Conservation (phyloP, 2,113 vertebrate genomes). For the Dasyurus viverrinus region DNA sequence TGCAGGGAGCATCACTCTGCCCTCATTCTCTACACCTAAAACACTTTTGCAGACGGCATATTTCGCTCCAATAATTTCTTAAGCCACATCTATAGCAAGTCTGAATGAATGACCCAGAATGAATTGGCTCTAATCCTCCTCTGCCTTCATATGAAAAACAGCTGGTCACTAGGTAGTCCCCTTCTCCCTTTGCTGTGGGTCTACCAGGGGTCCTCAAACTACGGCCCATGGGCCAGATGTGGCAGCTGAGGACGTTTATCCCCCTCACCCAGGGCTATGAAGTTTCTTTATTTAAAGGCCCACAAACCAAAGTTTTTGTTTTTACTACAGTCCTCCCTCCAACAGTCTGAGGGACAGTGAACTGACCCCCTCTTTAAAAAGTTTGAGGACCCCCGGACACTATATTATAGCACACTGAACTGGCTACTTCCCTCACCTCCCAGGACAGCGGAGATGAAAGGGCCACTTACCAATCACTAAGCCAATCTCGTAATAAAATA, state of each 20-base stretch:
- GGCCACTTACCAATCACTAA: not conserved
- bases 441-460: not conserved
- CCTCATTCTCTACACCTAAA: not conserved
- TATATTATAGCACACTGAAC: not conserved
- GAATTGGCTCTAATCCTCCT: not conserved
- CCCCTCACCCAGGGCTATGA: too few relatives aligned
- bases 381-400: too few relatives aligned
- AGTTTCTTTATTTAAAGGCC: too few relatives aligned
- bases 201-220: too few relatives aligned
- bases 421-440: not conserved
- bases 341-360: too few relatives aligned
- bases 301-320: too few relatives aligned
- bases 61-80: not conserved
- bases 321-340: too few relatives aligned
- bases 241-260: too few relatives aligned
- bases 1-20: not conserved
- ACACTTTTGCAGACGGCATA: not conserved
- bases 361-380: too few relatives aligned
- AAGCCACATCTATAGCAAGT: not conserved
- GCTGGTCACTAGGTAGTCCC: not conserved
- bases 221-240: too few relatives aligned
- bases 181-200: not conserved
- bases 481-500: not conserved
- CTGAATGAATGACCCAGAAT: not conserved
- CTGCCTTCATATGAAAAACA: not conserved